phyloP scores from a whole-genome alignment of 2,888 invertebrate genomes.

The Listrodromus nycthemerus region DNA sequence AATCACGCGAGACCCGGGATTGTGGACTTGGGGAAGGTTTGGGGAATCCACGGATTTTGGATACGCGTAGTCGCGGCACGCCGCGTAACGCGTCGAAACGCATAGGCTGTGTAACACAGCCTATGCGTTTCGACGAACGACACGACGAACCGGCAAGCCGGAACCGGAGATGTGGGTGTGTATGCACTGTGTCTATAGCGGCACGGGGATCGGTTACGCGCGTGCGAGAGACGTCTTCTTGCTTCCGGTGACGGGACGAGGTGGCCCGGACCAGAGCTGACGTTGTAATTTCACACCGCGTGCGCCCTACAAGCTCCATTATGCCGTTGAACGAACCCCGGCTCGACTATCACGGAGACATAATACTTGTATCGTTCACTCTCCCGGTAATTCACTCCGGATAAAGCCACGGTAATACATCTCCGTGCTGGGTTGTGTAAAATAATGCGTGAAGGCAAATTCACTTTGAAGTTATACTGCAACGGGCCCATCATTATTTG shows the following conservation, averaged over 20 bases:
- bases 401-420: background rate
- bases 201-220: constrained; percentile 13
- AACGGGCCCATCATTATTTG: no score
- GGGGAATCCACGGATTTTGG: constrained; percentile 22
- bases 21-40: constrained; percentile 1
- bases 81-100: no score
- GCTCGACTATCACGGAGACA: background rate
- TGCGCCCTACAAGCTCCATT: constrained; percentile 75
- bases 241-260: constrained; percentile 61
- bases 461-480: no score
- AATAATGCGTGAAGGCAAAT: background rate
- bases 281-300: constrained; percentile 80
- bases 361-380: background rate
- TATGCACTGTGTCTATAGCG: background rate
- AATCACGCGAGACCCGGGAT: constrained; percentile 38
- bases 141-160: constrained; percentile 36
- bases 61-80: constrained; percentile 19
- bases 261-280: constrained; percentile 68
- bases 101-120: no score
- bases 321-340: constrained; percentile 61
- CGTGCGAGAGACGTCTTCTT: constrained; percentile 57
- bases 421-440: background rate
- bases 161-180: constrained; percentile 2
- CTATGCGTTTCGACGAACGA: constrained; percentile 77
- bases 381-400: constrained; percentile 5